Evolutionary conservation across 2,797 vertebrate species (phyloP), one percentile per base, ranked within the genome.

Genomic region (Cheirogaleus major): DNA sequence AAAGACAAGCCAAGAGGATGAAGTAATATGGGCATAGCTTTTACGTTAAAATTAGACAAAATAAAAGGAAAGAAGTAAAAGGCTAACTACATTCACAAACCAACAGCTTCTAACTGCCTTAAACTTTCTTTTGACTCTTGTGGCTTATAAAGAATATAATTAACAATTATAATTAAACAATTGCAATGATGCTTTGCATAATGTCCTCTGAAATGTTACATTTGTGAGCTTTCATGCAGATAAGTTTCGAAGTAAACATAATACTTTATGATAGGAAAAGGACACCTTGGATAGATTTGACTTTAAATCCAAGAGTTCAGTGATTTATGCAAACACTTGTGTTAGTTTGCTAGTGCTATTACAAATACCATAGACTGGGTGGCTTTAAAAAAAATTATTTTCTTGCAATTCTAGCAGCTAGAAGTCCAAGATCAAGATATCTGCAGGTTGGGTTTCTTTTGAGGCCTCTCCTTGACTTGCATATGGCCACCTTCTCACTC

Each of bases 21-120:
- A 92, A 17, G n/a, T 70, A 17, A 4, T 35, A 57, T n/a, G 25
- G 30, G 89, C 86, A 63, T 59, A 59, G 17, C 4, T 57, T 95
- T 94, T 78, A 75, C 15, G 2, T 93, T 82, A 78, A 80, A 88
- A n/a, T 57, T 48, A 92, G 7, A 88, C n/a, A 67, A 89, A 91
- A 65, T 13, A 43, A 83, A 93, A 84, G 14, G 30, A 38, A 82
- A n/a, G 17, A 75, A 57, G 9, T 35, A 10, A 86, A 80, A 92
- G 13, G 13, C 17, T 45, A 86, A 73, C 30, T 92, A 32, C 4
- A 75, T 63, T 57, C 50, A 45, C 4, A 91, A 57, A 11, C 20
- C 25, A 81, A 72, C 17, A 78, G 27, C 32, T 92, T 67, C 15
- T 55, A 55, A 57, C 61, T 73, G 7, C 20, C 55, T 27, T 95